Evolutionary conservation across 2,113 vertebrate genomes (phyloP), one percentile per base, ranked within the genome.

Genomic region (Aphyosemion australe): DNA sequence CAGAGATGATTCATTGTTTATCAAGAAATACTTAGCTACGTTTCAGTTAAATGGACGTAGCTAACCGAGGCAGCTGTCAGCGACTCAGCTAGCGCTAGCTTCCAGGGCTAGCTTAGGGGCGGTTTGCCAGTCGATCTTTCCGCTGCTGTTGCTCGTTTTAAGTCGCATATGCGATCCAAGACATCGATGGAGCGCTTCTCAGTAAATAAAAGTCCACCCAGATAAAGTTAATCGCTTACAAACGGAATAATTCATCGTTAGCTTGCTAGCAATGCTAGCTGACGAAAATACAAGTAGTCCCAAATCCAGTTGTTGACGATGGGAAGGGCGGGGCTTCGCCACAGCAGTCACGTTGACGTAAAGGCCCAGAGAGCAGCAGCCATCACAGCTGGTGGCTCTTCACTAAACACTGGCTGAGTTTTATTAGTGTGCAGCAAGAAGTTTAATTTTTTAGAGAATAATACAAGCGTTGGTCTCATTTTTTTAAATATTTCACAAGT

Each of bases 301-400:
- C 54, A 67, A 55, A 75, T 86, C 84, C 84, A 83, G 87, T 88
- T 88, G 89, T 90, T 87, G 89, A 89, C 78, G 71, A 68, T 3
- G 12, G 50, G 65, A 65, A 56, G 69, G 89, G 87, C 84, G 87
- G 73, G 74, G 76, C 73, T 72, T 58, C 39, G 10, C 39, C 14
- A 47, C 61, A 54, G 73, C 21, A 20, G 15, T 61, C 60, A 79
- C 48, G 42, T 55, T 37, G 18, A 69, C 76, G 83, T 80, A 42
- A 37, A 53, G 48, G 46, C 76, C 72, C 45, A 74, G 34, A n/a
- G 64, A 78, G 62, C 34, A 37, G 26, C 26, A 2, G 26, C 26
- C 26, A 26, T 26, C 26, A 37, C 34, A 37, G 34, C 34, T 37
- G 1, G 6, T 26, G 26, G 26, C 26, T 26, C n/a, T 26, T 26